Base-by-base conservation (phyloP, 2,797 vertebrate species). In the Podarcis siculus region DNA sequence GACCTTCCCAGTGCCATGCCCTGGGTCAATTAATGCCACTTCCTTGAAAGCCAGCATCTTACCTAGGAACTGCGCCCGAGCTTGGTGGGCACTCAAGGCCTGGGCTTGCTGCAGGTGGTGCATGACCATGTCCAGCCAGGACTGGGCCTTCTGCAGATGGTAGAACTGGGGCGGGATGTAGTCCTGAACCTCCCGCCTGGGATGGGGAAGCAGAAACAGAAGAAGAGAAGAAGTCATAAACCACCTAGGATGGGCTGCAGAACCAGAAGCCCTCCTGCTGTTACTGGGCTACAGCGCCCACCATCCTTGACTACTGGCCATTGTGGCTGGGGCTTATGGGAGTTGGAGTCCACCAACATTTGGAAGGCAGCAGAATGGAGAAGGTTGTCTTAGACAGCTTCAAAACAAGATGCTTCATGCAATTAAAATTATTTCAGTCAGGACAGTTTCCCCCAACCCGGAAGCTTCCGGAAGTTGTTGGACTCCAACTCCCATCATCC, bases 11-110 rank as follows among this genome's bases (percentile, higher is more conserved):
- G 23, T 23, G 61, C 42, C 64, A 27, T 21, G 23, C 83, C 83
- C 35, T n/a, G 19, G 32, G 37, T 8, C 12, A 42, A 12, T 32
- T 35, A 55, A 55, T 15, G 49, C n/a, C 1, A 2, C 12, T 5
- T 1, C 32, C 32, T 3, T 17, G 8, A 13, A n/a, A 17, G 8
- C 45, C 8, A 32, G 30, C 5, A 9, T 17, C 96, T 97, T 96
- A 99, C 99, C 99, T 37, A 99, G 97, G 95, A 99, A 99, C 95
- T 99, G 99, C 23, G 98, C 98, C 1, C 98, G 96, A 89, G 98
- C 98, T 95, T 99, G 99, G 97, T 99, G 97, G 1, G 98, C 97
- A n/a, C 98, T 99, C 90, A 99, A 97, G 0, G 98, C 97, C 95
- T 99, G 98, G 0, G 98, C 96, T 93, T 99, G 98, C 94, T 98